These are phyloP conservation scores for Thyatira batis DNA, from an alignment of 2,888 invertebrate genomes.

Conservation along the genomic window DNA sequence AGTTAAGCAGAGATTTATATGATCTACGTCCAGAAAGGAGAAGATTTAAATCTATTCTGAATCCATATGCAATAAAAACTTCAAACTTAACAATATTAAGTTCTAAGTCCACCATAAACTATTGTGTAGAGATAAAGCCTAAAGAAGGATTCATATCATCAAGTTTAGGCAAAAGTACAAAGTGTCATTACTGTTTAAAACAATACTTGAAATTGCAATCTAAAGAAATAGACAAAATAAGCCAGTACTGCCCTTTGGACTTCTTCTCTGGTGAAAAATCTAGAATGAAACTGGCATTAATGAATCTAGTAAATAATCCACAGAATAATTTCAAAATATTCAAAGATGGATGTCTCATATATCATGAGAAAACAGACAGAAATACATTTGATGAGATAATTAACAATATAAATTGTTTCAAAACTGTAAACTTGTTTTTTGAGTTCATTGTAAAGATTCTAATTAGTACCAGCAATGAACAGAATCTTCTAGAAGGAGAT, in stretches of 20 bases:
- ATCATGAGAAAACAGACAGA: slow-evolving; percentile 44
- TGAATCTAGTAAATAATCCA: slow-evolving; percentile 77
- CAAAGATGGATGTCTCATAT: slow-evolving; percentile 58
- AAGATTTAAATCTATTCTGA: slow-evolving; percentile 62
- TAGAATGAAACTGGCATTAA: slow-evolving; percentile 81
- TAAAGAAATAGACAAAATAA: slow-evolving; percentile 74
- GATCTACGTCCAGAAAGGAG: slow-evolving; percentile 62
- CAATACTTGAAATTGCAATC: slow-evolving; percentile 80
- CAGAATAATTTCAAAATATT: slow-evolving; percentile 86
- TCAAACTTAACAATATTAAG: slow-evolving; percentile 64
- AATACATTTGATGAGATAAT: slow-evolving; percentile 40
- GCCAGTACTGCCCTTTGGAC: slow-evolving; percentile 87
- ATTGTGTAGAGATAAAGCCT: slow-evolving; percentile 85
- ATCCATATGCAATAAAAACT: slow-evolving; percentile 71
- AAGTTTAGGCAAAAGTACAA: slow-evolving; percentile 52
- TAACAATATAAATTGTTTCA: slow-evolving; percentile 38
- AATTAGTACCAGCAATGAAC: slow-evolving; percentile 27
- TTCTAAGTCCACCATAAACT: slow-evolving; percentile 50
- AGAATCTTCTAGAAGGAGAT: slow-evolving; percentile 19
- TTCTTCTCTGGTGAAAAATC: slow-evolving; percentile 84
- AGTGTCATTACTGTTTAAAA: slow-evolving; percentile 83
- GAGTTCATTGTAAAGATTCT: slow-evolving; percentile 60
- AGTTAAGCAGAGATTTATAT: slow-evolving; percentile 49
- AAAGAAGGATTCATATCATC: slow-evolving; percentile 84
- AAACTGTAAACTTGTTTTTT: slow-evolving; percentile 43